A percentile compares a stretch with the other conserved stretches of the same genome.
Evolutionary conservation across 2,113 vertebrate species (phyloP).

Genomic region (Chrysochloris asiatica): DNA sequence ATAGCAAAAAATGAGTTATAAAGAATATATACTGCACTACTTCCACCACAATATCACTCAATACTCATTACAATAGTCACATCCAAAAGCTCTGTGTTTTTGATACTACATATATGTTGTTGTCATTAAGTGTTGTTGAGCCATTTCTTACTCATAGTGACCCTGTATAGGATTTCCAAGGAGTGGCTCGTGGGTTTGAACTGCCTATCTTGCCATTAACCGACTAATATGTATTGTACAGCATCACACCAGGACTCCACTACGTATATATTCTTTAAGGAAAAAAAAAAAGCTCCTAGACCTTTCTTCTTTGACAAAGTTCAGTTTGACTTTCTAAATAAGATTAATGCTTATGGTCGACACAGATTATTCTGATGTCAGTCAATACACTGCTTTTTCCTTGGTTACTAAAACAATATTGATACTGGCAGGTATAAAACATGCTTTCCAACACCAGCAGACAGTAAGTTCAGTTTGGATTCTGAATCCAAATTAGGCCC

Average conservation of each 20-base stretch:
- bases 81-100: slow-evolving; percentile 16
- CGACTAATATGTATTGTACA: too few species aligned
- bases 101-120: not conserved
- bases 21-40: not conserved
- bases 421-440: slow-evolving; percentile 69
- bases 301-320: slow-evolving; percentile 75
- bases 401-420: slow-evolving; percentile 67
- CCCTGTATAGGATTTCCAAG: too few species aligned
- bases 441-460: slow-evolving; percentile 64
- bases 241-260: too few species aligned
- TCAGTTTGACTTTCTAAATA: slow-evolving; percentile 75
- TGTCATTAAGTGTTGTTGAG: too few species aligned
- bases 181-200: too few species aligned
- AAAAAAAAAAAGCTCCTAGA: not conserved
- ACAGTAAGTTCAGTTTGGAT: slow-evolving; percentile 61
- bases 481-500: slow-evolving; percentile 72
- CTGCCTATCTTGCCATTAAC: too few species aligned
- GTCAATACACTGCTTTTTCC: slow-evolving; percentile 52
- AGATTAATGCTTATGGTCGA: slow-evolving; percentile 75
- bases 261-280: too few species aligned
- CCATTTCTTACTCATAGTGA: too few species aligned
- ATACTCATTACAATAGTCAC: not conserved
- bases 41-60: not conserved
- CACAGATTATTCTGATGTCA: slow-evolving; percentile 69
- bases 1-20: not conserved